Evolutionary conservation across 2,888 invertebrate species (phyloP), one percentile per base, ranked within the genome.

Genomic region (Dynastes maya): DNA sequence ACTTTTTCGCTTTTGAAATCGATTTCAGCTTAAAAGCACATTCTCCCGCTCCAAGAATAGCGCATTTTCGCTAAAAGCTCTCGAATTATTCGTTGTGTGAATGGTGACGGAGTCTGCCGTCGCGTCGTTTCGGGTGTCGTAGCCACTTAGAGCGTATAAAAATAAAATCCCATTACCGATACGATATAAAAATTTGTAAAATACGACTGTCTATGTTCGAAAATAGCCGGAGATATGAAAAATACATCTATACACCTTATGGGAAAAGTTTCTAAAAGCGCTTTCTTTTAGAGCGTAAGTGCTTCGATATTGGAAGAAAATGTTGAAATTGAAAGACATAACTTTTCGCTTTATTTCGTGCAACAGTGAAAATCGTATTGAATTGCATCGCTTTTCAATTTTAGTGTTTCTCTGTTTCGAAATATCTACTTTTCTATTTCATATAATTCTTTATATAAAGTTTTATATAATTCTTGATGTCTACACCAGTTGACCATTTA

Each of bases 1-100:
- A 55, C 55, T 16, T 55, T 55, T 55, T 55, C 55, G 55, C 55
- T 55, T 55, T 55, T n/a, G 16, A 55, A 55, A 55, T 55, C 55
- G 55, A 55, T 55, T 55, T 55, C n/a, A 55, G 55, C 55, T 55
- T 55, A 55, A 55, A 55, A 55, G 5, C 55, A n/a, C n/a, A 13
- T 55, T 55, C 13, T 55, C 55, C 16, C 55, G 55, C 55, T 55
- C n/a, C n/a, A 1, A 16, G 55, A 55, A 55, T 55, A 55, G 55
- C 55, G 16, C 13, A 9, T 55, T n/a, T 55, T 16, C 55, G 55
- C 16, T n/a, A 3, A 55, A 55, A 55, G 5, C 1, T 55, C 55
- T n/a, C 16, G 16, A 55, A 55, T 55, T 55, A 55, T 55, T 55
- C 5, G 55, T 55, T 4, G 55, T 55, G 55, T 55, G 55, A 55